Evolutionary conservation across 1,140 invertebrate species (phyloP), one percentile per base, ranked within the genome.

Genomic region (Rhyacophila brunnea): DNA sequence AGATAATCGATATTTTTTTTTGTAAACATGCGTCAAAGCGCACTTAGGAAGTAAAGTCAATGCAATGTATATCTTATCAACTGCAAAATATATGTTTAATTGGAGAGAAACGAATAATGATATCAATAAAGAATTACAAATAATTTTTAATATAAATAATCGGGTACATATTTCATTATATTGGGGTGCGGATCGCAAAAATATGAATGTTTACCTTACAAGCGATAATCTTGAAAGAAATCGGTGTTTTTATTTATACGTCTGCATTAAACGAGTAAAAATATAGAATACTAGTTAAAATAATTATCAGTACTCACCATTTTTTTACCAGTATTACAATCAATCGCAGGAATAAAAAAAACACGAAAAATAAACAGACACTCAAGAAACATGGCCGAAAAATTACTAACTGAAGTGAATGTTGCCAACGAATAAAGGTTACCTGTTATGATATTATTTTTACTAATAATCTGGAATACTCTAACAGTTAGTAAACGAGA

Each of bases 321-420:
- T 40, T 40, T 40, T 13, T 40, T 15, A 40, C 11, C 11, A 40
- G n/a, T 13, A 40, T 40, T 13, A 40, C 5, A 40, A 40, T n/a
- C 15, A 40, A 40, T 40, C 38, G 11, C 11, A 40, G 11, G 38
- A 40, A 40, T 15, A 40, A 40, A n/a, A n/a, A 40, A 40, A 40
- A n/a, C 11, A 40, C 38, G 38, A 40, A 40, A 40, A 40, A 40
- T 40, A 40, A 40, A 40, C 38, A 40, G 38, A 40, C 38, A 40
- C 15, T 40, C 38, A 15, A 40, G n/a, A 40, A 40, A 40, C 38
- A 40, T 40, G 38, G 38, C 38, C 38, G 38, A 28, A 28, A 28
- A 28, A 5, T 28, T 28, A 28, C 23, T 28, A 28, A 28, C 23
- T 9, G 23, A 28, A 28, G 9, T 28, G 9, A 28, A 5, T 28